phyloP scores from a whole-genome alignment of 2,797 vertebrate species.

The Coracias cyanogaster region DNA sequence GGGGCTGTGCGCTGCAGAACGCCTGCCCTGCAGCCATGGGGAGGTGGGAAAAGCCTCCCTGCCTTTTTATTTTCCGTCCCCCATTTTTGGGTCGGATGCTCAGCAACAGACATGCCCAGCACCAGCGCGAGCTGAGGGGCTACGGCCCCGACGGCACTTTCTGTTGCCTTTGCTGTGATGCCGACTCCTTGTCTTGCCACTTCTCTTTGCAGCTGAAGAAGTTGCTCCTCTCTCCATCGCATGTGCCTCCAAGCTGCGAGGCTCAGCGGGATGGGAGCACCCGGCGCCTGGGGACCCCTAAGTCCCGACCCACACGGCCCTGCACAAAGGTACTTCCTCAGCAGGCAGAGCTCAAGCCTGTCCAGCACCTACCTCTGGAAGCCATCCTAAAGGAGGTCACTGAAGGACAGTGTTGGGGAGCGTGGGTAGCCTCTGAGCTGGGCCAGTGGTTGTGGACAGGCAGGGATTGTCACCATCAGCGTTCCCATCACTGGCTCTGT shows the following conservation, averaged over 20 bases:
- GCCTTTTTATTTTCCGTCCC: not conserved
- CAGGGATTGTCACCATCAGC: not conserved
- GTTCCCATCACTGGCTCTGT: accelerated
- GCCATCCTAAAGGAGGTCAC: not conserved
- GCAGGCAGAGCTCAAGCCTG: accelerated
- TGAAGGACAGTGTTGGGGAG: accelerated
- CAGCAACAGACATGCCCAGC: not conserved
- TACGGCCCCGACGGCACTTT: accelerated
- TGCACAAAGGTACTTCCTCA: constrained; percentile 86
- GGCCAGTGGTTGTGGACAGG: not conserved
- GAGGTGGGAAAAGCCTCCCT: not conserved
- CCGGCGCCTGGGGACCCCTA: constrained; percentile 84
- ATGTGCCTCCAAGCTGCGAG: constrained; percentile 82
- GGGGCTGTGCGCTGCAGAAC: not conserved
- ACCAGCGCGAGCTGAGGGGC: not conserved
- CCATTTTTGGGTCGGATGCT: not conserved
- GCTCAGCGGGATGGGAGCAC: constrained; percentile 83
- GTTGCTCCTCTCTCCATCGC: constrained; percentile 92
- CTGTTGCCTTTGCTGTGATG: not conserved
- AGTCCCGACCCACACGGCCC: constrained; percentile 82
- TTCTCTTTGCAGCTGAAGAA: constrained; percentile 88
- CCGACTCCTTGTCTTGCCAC: constrained; percentile 62
- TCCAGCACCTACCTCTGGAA: not conserved
- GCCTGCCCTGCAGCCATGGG: not conserved
- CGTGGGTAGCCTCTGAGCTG: not conserved